Conservation (phyloP, 2,888 invertebrate species). For the Erynnis tages region DNA sequence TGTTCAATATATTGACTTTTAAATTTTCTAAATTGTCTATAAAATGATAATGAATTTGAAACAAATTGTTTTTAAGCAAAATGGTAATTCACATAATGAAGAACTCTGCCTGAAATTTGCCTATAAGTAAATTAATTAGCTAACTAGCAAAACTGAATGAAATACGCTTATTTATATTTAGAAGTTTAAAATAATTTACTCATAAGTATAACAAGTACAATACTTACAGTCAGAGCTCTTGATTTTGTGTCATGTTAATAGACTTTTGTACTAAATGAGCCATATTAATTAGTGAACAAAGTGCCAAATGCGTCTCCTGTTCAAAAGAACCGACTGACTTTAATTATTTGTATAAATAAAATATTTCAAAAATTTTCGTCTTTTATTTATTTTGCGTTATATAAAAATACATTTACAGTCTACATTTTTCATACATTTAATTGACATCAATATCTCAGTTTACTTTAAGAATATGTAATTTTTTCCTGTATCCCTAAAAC, state of each 20-base stretch:
- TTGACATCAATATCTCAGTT: too few species aligned
- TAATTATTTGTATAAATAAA: conserved; percentile 50
- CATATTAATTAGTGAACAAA: conserved; percentile 76
- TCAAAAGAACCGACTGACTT: conserved; percentile 75
- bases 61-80: not conserved
- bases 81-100: conserved; percentile 12
- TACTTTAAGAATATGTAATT: too few species aligned
- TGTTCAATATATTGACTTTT: not conserved
- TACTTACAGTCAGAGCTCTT: conserved; percentile 42
- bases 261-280: conserved; percentile 45
- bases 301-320: conserved; percentile 78
- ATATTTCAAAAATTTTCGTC: conserved; percentile 41
- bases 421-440: too few species aligned
- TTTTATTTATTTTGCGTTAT: conserved; percentile 22
- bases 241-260: conserved; percentile 35
- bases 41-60: not conserved
- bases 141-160: conserved; percentile 5
- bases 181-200: not conserved
- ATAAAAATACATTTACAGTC: too few species aligned
- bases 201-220: conserved; percentile 12
- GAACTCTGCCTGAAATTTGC: conserved; percentile 11
- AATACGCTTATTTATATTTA: conserved; percentile 19
- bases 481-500: too few species aligned
- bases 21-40: not conserved
- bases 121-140: not conserved